These are phyloP conservation scores for Thunnus albacares DNA, from an alignment of 2,797 vertebrate genomes.

Conservation along the genomic window DNA sequence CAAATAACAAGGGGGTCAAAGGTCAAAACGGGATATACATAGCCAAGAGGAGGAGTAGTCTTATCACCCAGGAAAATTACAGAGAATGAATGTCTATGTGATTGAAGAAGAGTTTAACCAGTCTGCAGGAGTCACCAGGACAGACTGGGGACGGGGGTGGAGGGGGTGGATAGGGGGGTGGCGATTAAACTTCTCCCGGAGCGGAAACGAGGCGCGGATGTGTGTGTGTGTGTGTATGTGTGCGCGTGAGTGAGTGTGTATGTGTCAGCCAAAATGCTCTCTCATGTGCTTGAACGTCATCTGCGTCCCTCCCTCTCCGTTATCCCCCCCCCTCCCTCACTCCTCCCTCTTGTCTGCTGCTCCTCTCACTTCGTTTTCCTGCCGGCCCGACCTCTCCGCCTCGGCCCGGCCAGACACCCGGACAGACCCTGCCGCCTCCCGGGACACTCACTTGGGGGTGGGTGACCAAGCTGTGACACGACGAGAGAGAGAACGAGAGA, in stretches of 20 bases:
- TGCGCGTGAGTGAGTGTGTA: slow-evolving; percentile 1
- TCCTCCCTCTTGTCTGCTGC: slow-evolving; percentile 63
- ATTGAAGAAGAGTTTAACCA: not conserved
- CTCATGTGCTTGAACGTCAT: slow-evolving; percentile 76
- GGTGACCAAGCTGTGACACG: slow-evolving; percentile 13
- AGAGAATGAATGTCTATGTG: not conserved
- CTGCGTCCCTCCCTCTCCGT: slow-evolving; percentile 72
- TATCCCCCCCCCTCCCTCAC: slow-evolving; percentile 50
- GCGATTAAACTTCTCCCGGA: too few species aligned
- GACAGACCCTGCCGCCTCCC: slow-evolving; percentile 43
- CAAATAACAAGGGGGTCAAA: slow-evolving; percentile 36
- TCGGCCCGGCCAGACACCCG: slow-evolving; percentile 63
- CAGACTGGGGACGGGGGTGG: too few species aligned
- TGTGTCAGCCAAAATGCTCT: slow-evolving; percentile 50
- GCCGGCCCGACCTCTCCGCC: slow-evolving; percentile 70
- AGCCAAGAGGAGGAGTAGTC: not conserved
- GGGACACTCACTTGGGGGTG: slow-evolving; percentile 12
- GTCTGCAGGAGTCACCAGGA: not conserved
- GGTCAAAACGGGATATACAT: slow-evolving; percentile 11
- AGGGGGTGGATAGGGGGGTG: too few species aligned
- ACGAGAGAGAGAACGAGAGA: slow-evolving; percentile 18
- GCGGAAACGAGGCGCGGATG: slow-evolving; percentile 5
- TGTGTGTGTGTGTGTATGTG: slow-evolving; percentile 26
- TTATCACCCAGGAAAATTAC: not conserved
- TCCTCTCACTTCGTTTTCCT: slow-evolving; percentile 58